Evolutionary conservation across 1,140 invertebrate species (phyloP).

Genomic region (Lepidotrigona ventralis): DNA sequence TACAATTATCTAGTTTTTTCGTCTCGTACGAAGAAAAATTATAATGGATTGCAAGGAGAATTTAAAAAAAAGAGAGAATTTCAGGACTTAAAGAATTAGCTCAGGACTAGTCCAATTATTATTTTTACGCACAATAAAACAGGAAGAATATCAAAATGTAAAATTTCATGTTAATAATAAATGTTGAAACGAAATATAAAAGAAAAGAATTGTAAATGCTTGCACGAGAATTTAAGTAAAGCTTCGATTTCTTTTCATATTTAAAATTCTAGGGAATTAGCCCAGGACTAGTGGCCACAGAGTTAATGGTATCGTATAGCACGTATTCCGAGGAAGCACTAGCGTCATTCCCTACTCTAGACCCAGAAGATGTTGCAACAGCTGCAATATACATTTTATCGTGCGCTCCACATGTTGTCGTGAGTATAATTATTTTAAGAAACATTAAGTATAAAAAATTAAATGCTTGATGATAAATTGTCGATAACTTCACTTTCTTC

Average conservation of each 20-base stretch:
- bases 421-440: neutral
- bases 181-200: neutral
- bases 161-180: neutral
- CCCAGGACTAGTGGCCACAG: conserved; percentile 76
- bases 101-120: neutral
- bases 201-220: neutral
- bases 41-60: too few relatives aligned
- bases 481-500: too few relatives aligned
- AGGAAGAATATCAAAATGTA: too few relatives aligned
- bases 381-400: conserved; percentile 79
- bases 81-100: too few relatives aligned
- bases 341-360: conserved; percentile 75
- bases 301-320: conserved; percentile 66
- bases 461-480: too few relatives aligned
- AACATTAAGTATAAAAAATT: too few relatives aligned
- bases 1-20: neutral
- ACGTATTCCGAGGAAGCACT: conserved; percentile 67
- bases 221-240: neutral
- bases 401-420: conserved; percentile 79
- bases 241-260: conserved; percentile 16
- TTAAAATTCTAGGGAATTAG: conserved; percentile 71
- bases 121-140: neutral
- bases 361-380: conserved; percentile 79
- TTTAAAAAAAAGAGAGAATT: too few relatives aligned
- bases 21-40: too few relatives aligned